A percentile compares a stretch with the other conserved stretches of the same genome.
phyloP scores from a whole-genome alignment of 1,140 invertebrate genomes.

The Schlechtendalia chinensis region DNA sequence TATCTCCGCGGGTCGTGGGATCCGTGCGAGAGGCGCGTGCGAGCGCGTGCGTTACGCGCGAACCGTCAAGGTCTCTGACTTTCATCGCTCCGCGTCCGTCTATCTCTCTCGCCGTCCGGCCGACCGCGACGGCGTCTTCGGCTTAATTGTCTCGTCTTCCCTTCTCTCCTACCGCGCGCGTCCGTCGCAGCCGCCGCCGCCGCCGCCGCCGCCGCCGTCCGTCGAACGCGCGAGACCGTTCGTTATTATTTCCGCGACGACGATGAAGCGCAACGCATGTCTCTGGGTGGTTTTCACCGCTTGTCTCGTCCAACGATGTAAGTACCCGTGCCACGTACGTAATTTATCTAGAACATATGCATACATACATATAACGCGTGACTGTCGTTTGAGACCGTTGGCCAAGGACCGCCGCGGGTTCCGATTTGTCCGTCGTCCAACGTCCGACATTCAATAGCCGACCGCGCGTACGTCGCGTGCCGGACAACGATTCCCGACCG shows the following conservation, averaged over 20 bases:
- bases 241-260: conserved; percentile 35
- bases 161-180: neutral
- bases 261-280: conserved; percentile 49
- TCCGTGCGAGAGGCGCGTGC: too few species aligned
- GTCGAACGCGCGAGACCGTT: conserved; percentile 18
- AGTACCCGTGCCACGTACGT: neutral
- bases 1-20: conserved; percentile 7
- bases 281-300: conserved; percentile 41
- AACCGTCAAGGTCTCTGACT: conserved; percentile 30
- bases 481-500: too few species aligned
- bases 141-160: conserved; percentile 28
- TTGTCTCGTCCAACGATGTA: conserved; percentile 42
- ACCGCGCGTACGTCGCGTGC: too few species aligned
- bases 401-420: too few species aligned
- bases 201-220: neutral
- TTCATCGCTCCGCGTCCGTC: conserved; percentile 1
- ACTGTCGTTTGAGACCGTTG: too few species aligned
- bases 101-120: neutral
- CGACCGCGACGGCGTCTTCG: neutral
- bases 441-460: too few species aligned
- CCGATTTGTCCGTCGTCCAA: too few species aligned
- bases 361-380: too few species aligned
- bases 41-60: conserved; percentile 6
- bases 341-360: too few species aligned
- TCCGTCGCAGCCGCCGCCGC: neutral